Conservation (phyloP, 92 coral and sea anemone genomes). For the Palythoa heliodiscus region DNA sequence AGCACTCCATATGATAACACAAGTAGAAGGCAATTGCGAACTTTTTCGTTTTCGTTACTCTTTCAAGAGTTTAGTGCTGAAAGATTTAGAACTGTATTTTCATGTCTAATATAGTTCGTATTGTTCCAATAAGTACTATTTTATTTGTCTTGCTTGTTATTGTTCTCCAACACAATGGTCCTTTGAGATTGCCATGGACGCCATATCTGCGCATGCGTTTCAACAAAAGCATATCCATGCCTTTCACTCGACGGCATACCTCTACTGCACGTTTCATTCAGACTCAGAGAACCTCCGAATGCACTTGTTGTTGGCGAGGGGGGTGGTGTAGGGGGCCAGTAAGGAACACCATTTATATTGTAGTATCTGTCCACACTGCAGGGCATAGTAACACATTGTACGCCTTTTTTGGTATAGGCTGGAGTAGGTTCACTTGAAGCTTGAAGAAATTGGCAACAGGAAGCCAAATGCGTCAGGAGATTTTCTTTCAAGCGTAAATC, state of each 20-base stretch:
- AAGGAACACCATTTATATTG: slow-evolving; percentile 14
- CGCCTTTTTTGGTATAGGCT: background rate
- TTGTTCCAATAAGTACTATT: slow-evolving; percentile 41
- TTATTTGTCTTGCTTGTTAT: slow-evolving; percentile 20
- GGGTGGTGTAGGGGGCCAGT: slow-evolving; percentile 49
- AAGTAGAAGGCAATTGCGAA: background rate
- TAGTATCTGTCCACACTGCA: slow-evolving; percentile 2
- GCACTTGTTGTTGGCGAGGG: slow-evolving; percentile 35
- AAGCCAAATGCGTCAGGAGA: slow-evolving; percentile 56
- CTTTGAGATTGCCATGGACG: slow-evolving; percentile 32
- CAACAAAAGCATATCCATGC: background rate
- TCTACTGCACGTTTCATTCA: background rate
- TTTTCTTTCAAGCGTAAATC: slow-evolving; percentile 57
- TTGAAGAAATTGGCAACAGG: slow-evolving; percentile 51
- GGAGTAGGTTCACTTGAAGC: slow-evolving; percentile 30
- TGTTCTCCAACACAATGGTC: background rate
- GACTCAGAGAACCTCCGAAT: background rate
- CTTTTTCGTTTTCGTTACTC: background rate
- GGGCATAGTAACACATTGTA: background rate
- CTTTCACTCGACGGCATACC: slow-evolving; percentile 3
- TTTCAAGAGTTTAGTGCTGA: background rate
- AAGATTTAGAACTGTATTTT: background rate
- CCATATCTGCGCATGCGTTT: slow-evolving; percentile 25
- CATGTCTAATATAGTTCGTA: background rate
- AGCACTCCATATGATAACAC: background rate